Conservation (phyloP, 2,113 vertebrate species). For the Hypocryptadius cinnamomeus region DNA sequence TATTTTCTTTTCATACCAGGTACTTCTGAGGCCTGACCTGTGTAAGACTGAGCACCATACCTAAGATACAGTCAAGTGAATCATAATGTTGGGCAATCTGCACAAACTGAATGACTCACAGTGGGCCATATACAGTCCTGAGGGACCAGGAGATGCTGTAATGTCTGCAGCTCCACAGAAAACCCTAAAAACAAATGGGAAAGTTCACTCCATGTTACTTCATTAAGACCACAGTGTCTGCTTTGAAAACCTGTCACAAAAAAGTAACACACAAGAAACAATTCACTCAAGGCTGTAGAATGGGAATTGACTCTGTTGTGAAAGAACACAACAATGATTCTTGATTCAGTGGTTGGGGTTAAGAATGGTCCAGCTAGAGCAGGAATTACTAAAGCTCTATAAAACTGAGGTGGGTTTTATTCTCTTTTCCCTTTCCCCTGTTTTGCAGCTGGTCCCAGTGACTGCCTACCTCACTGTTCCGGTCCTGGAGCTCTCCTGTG, state of each 20-base stretch:
- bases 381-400: neutral
- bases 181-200: neutral
- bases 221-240: neutral
- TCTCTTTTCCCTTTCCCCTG: neutral
- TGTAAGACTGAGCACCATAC: neutral
- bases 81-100: neutral
- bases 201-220: neutral
- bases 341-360: neutral
- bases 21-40: neutral
- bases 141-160: neutral
- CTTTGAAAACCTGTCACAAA: neutral
- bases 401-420: neutral
- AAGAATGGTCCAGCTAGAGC: neutral
- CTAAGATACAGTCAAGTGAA: neutral
- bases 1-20: neutral
- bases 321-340: neutral
- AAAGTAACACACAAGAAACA: neutral
- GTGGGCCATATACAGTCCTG: neutral
- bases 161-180: conserved; percentile 10
- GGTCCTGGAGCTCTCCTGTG: conserved; percentile 72
- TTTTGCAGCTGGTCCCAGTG: conserved; percentile 77
- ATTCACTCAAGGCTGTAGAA: neutral
- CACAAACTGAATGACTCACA: neutral
- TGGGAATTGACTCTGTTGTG: neutral
- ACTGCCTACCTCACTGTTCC: conserved; percentile 71